Conservation (phyloP, 1,140 invertebrate genomes). For the Drosophila mojavensis region DNA sequence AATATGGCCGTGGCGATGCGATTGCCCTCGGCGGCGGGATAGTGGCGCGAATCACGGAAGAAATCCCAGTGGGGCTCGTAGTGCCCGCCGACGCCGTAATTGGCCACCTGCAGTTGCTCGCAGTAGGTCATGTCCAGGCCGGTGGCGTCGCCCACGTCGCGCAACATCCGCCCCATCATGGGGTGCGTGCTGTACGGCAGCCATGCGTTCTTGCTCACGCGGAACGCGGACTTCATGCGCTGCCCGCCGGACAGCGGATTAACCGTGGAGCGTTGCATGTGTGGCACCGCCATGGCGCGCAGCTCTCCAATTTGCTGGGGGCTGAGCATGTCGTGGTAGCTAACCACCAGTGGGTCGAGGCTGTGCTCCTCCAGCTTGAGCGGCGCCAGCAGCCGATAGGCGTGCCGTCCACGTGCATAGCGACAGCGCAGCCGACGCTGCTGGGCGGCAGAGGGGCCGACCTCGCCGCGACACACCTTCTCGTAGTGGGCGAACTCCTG, state of each 20-base stretch:
- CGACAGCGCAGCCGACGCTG: conserved; percentile 87
- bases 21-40: conserved; percentile 90
- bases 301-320: conserved; percentile 95
- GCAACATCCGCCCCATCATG: conserved; percentile 90
- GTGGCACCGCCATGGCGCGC: conserved; percentile 92
- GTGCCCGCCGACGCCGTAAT: conserved; percentile 90
- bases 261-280: conserved; percentile 91
- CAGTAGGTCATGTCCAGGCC: conserved; percentile 93
- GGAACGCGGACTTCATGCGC: conserved; percentile 88
- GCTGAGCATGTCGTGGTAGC: conserved; percentile 95
- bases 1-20: conserved; percentile 80
- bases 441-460: conserved; percentile 68
- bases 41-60: conserved; percentile 61
- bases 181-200: conserved; percentile 92
- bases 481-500: conserved; percentile 88
- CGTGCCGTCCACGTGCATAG: conserved; percentile 89
- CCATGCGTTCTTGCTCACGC: conserved; percentile 99
- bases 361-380: conserved; percentile 96
- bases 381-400: conserved; percentile 91
- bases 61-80: conserved; percentile 90
- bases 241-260: conserved; percentile 89
- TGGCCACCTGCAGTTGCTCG: conserved; percentile 88
- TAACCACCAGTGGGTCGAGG: conserved; percentile 92
- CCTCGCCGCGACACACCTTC: conserved; percentile 93
- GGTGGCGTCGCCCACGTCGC: conserved; percentile 91